Evolutionary conservation across 1,140 invertebrate species (phyloP), one percentile per base, ranked within the genome.

Genomic region (Drosophila lini): DNA sequence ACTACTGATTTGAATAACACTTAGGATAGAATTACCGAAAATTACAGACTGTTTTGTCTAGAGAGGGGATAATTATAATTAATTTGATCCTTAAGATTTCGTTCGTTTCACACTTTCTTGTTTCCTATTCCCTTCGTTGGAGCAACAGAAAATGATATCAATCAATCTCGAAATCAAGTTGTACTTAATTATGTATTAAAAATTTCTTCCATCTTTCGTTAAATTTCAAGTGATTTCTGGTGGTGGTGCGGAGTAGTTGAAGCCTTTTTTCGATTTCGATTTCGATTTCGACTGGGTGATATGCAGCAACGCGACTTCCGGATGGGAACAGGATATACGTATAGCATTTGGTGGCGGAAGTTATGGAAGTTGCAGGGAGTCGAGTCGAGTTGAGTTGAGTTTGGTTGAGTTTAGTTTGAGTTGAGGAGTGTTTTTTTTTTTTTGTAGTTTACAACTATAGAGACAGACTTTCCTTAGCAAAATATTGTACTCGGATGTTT

Each of bases 401-500:
- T 48, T 19, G 19, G 19, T 19, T 6, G 63, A 56, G 60, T 47
- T 44, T 44, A 44, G 42, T 44, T 32, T 15, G 44, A 25, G 45
- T 48, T 48, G 25, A n/a, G 15, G 25, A 48, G 45, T n/a, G 45
- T 48, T 48, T 42, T 28, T 48, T 16, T 28, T 28, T 28, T 52
- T 52, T n/a, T n/a, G n/a, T n/a, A 52, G 50, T 67, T 74, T 53
- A 76, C 44, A 75, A 47, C 67, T 81, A 52, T 52, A 84, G 76
- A 75, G 78, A 84, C 81, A 84, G 81, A 84, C 81, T 84, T 84
- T 85, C 70, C 40, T 74, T 75, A 57, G 73, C 70, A 75, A 70
- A 74, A 80, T 84, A 84, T 84, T 84, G 81, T 84, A 84, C 81
- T 84, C 82, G 67, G 78, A 84, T 68, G 78, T 84, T 52, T 80